Evolutionary conservation across 1,140 invertebrate genomes (phyloP), one percentile per base, ranked within the genome.

Genomic region (Lasioglossum albipes): DNA sequence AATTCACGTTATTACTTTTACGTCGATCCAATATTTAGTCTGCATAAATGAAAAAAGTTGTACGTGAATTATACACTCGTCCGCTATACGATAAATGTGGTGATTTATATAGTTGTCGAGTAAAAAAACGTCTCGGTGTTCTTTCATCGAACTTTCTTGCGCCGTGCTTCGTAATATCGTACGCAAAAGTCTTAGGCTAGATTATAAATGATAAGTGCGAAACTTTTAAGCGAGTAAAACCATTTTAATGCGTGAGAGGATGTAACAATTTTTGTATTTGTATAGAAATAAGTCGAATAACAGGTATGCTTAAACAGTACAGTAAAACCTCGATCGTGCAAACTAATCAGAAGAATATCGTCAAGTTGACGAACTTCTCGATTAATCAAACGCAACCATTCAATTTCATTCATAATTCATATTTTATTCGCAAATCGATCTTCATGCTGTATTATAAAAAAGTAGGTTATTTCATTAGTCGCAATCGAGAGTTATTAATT

Each of bases 181-280:
- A 87, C 75, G 86, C 87, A 79, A 87, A 36, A 76, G 82, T 84
- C 85, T 87, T 87, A 85, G 88, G 80, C 79, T 88, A 89, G 83
- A 87, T 80, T 88, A 84, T 88, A 88, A 84, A 83, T 71, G 79
- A 31, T 85, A 85, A 85, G 75, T 85, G 80, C 84, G 73, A 67
- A 85, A 81, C 82, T 81, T 66, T 72, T 85, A 85, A 85, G 41
- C 85, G 81, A 83, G 84, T 92, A 92, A 91, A 27, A 87, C 84
- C 87, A 86, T 90, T 91, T 91, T 87, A 91, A 79, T 86, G 81
- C 92, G 89, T 89, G 88, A 85, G 90, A 92, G 90, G 90, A 93
- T 92, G 92, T 92, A 92, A 90, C 87, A 81, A 91, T 90, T 93
- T 79, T 93, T 92, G 90, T 93, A 92, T 91, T 89, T 93, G 90